Conservation (phyloP, 1,140 invertebrate genomes). For the Drosophila pandora region DNA sequence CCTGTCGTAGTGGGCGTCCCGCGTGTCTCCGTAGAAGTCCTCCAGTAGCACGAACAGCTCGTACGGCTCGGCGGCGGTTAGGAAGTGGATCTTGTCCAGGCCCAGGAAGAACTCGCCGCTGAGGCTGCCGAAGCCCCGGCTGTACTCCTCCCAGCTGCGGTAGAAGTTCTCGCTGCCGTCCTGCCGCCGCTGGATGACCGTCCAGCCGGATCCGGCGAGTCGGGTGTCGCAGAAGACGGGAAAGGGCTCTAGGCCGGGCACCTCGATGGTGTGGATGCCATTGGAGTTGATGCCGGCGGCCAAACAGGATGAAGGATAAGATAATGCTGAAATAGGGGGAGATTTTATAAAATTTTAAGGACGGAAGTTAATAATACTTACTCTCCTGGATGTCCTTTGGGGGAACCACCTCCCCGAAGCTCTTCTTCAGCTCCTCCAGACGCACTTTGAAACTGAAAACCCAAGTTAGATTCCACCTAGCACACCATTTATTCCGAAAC, state of each 20-base stretch:
- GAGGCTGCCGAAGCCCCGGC: slow-evolving; percentile 87
- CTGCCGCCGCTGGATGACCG: slow-evolving; percentile 86
- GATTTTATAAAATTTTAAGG: background rate
- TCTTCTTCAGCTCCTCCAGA: slow-evolving; percentile 34
- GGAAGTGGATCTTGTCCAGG: slow-evolving; percentile 85
- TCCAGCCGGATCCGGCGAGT: slow-evolving; percentile 85
- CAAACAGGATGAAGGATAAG: slow-evolving; percentile 57
- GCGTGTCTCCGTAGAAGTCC: slow-evolving; percentile 85
- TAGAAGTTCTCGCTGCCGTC: slow-evolving; percentile 88
- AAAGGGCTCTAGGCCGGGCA: slow-evolving; percentile 53
- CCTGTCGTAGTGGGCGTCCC: slow-evolving; percentile 86
- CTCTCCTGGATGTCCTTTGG: background rate
- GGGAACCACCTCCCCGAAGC: background rate
- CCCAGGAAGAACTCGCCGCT: slow-evolving; percentile 87
- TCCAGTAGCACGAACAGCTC: slow-evolving; percentile 87
- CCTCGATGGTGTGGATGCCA: slow-evolving; percentile 46
- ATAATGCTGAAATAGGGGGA: too few species aligned
- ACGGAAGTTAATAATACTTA: background rate
- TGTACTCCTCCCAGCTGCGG: slow-evolving; percentile 87
- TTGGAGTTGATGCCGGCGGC: slow-evolving; percentile 57
- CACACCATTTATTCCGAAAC: background rate
- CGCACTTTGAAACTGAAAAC: slow-evolving; percentile 22
- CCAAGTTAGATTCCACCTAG: background rate
- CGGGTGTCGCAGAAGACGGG: slow-evolving; percentile 52
- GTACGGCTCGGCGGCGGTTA: slow-evolving; percentile 86